Percentiles rank a stretch among this genome's conserved stretches.
phyloP scores from a whole-genome alignment of 2,888 invertebrate species.

The Papilio elwesi region DNA sequence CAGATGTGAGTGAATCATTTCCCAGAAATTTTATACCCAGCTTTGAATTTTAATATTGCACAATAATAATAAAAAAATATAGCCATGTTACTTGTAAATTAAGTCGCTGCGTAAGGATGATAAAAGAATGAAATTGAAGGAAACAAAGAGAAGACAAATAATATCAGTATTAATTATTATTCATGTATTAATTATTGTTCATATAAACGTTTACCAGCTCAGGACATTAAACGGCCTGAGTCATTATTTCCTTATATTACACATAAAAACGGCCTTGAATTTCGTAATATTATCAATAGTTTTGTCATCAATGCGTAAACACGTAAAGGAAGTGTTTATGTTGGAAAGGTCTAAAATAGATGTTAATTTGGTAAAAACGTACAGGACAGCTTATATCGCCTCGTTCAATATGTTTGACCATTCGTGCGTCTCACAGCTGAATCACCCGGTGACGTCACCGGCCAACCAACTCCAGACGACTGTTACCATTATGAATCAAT shows the following conservation, averaged over 20 bases:
- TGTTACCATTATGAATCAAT: constrained; percentile 9
- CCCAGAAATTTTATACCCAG: no score
- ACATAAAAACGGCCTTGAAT: constrained; percentile 8
- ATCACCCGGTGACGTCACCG: constrained; percentile 26
- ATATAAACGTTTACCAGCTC: no score
- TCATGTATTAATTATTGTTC: no score
- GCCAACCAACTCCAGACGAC: background rate
- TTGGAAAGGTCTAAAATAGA: background rate
- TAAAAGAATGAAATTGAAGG: no score
- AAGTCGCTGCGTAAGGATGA: no score
- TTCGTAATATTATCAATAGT: constrained; percentile 1
- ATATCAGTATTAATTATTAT: no score
- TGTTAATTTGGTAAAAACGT: constrained; percentile 1
- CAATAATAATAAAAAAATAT: no score
- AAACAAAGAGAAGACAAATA: no score
- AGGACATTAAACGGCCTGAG: background rate
- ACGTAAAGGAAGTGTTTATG: background rate
- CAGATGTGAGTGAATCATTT: no score
- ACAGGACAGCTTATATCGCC: background rate
- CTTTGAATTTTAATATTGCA: no score
- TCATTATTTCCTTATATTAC: background rate
- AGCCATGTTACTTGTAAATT: no score
- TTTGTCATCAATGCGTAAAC: constrained; percentile 1
- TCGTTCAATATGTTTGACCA: background rate
- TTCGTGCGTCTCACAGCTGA: constrained; percentile 1